Percentiles rank a stretch among this genome's conserved stretches.
Conservation (phyloP, 2,113 vertebrate species). For the Mesocricetus auratus region DNA sequence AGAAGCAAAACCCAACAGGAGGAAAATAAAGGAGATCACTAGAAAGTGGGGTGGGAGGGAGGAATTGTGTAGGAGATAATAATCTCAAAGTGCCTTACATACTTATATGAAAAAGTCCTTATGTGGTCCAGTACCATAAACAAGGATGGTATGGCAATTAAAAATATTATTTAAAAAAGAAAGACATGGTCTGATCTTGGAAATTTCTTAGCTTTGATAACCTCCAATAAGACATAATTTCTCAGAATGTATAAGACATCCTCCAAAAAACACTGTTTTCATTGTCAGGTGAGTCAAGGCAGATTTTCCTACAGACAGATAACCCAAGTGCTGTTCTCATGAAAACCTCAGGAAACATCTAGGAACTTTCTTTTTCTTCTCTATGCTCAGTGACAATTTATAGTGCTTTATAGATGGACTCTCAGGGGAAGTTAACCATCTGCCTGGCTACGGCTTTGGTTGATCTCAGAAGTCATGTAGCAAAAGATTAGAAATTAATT, state of each 20-base stretch:
- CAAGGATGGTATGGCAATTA: not conserved
- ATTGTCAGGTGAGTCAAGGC: not conserved
- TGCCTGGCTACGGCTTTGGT: not conserved
- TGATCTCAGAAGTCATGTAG: conserved; percentile 19
- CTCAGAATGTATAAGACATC: not conserved
- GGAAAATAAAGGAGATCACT: too few relatives aligned
- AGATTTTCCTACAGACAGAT: not conserved
- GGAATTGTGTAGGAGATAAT: too few relatives aligned
- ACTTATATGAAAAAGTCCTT: not conserved
- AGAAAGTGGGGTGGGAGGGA: too few relatives aligned
- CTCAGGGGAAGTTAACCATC: not conserved
- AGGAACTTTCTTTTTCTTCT: conserved; percentile 9
- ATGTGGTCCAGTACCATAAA: not conserved
- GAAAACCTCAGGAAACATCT: not conserved
- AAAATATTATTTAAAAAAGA: not conserved
- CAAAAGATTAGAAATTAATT: conserved; percentile 23
- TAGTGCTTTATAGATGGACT: not conserved
- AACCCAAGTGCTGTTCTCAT: not conserved
- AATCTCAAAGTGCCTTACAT: not conserved
- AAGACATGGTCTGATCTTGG: not conserved
- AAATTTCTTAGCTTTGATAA: not conserved
- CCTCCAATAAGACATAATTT: not conserved
- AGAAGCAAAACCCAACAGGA: too few relatives aligned
- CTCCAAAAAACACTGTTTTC: not conserved
- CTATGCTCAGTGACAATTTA: not conserved